Base-by-base conservation (phyloP, 2,888 invertebrate species). In the Tachina fera region DNA sequence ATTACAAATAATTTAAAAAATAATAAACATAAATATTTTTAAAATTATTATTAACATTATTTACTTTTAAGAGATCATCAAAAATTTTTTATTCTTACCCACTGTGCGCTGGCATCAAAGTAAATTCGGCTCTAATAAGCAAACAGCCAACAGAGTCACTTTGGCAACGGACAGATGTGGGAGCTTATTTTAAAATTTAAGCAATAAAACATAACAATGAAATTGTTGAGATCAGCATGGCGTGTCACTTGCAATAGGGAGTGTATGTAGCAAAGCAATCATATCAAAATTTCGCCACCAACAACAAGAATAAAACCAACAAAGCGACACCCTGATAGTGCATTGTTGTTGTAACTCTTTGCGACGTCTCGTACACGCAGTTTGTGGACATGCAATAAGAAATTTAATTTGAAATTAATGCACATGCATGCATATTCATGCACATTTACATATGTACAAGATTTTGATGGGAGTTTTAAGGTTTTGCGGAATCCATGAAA, bases 181-280 rank as follows among this genome's bases (percentile, higher is more conserved):
- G 31, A 45, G 39, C 22, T 14, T 16, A 14, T 22, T 31, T 31
- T 3, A 11, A 16, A 71, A 71, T 47, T 71, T 63, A 53, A 71
- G 16, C 79, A 22, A 14, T 39, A 56, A 63, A 79, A 79, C 45
- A 61, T 60, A 75, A 61, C 31, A 74, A 68, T 63, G 49, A 71
- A 63, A 71, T 31, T 58, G 49, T 41, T 56, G 71, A 71, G 76
- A 83, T 83, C 83, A 83, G 71, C 65, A 67, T 83, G 83, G 71
- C 65, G 60, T 83, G 83, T 77, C 77, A 83, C 60, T 77, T 77
- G 43, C 72, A 77, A 65, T 45, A 51, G 60, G 1, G 31, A 31
- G 31, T 31, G 31, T 31, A 31, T 53, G 65, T 77, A 60, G 72
- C 51, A 77, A 60, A 45, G 31, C 31, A 31, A 31, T 31, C 31